A percentile compares a stretch with the other conserved stretches of the same genome.
These are phyloP conservation scores for Volucella bombylans DNA, from an alignment of 2,888 invertebrate genomes.

Conservation along the genomic window DNA sequence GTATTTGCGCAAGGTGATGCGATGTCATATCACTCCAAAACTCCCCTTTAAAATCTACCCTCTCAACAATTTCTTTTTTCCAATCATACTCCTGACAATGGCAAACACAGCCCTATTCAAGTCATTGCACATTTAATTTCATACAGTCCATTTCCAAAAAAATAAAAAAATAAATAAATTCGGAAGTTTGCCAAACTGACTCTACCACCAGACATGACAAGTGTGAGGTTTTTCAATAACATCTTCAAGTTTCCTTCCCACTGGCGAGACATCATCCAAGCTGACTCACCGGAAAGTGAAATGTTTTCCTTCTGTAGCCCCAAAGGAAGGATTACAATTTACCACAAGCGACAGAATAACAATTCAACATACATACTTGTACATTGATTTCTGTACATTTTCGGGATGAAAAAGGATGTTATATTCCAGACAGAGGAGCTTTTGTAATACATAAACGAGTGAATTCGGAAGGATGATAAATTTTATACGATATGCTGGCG, in stretches of 20 bases:
- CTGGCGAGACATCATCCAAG: slow-evolving; percentile 22
- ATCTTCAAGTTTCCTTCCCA: slow-evolving; percentile 28
- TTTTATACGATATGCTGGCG: slow-evolving; percentile 34
- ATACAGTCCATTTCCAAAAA: neutral
- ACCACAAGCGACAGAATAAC: neutral
- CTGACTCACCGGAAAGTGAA: slow-evolving; percentile 41
- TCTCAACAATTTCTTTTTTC: too few relatives aligned
- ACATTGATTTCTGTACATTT: neutral
- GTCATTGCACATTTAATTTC: neutral
- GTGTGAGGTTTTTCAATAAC: slow-evolving; percentile 49
- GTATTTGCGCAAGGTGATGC: too few relatives aligned
- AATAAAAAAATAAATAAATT: slow-evolving; percentile 1
- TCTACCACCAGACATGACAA: slow-evolving; percentile 43
- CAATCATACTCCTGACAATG: too few relatives aligned
- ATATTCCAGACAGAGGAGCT: slow-evolving; percentile 7
- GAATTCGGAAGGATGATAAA: slow-evolving; percentile 50
- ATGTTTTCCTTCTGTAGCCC: slow-evolving; percentile 1
- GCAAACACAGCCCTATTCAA: too few relatives aligned
- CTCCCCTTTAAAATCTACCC: too few relatives aligned
- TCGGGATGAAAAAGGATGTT: neutral
- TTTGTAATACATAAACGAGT: neutral
- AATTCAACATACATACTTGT: neutral
- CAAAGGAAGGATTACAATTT: slow-evolving; percentile 20
- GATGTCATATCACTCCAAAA: too few relatives aligned
- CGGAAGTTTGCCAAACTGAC: slow-evolving; percentile 45